These are phyloP conservation scores for Pholis gunnellus DNA, from an alignment of 2,113 vertebrate genomes.

Conservation along the genomic window DNA sequence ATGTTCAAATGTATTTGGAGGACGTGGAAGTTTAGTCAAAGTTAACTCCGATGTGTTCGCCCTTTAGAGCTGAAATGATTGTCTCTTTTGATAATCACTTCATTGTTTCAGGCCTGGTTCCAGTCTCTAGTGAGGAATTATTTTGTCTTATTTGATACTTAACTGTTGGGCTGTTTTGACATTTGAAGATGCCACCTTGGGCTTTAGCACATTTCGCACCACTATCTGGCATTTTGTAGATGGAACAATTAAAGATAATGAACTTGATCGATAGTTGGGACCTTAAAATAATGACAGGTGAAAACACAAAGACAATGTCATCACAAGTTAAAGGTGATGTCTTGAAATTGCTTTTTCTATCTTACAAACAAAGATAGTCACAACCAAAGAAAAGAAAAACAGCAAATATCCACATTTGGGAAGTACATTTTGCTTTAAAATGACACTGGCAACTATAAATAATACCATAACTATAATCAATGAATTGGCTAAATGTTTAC, in stretches of 20 bases:
- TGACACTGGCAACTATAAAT: background rate
- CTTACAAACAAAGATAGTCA: background rate
- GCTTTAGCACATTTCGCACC: background rate
- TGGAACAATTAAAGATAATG: background rate
- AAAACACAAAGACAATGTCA: too few species aligned
- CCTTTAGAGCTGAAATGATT: background rate
- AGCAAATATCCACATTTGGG: background rate
- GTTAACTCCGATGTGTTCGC: slow-evolving; percentile 14
- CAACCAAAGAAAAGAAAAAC: background rate
- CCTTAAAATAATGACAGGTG: background rate
- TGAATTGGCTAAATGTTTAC: background rate
- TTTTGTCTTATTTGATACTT: background rate
- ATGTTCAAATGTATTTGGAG: too few species aligned
- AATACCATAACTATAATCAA: background rate
- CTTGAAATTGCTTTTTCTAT: background rate
- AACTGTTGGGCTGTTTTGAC: background rate
- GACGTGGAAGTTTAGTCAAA: background rate
- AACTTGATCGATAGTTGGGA: background rate
- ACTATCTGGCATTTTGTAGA: background rate
- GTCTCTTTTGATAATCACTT: background rate
- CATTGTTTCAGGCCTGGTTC: background rate
- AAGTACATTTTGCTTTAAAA: background rate
- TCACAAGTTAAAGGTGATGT: background rate
- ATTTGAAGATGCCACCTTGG: background rate
- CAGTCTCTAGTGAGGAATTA: background rate